Conservation (phyloP, 2,797 vertebrate genomes). For the Sardinella longiceps region DNA sequence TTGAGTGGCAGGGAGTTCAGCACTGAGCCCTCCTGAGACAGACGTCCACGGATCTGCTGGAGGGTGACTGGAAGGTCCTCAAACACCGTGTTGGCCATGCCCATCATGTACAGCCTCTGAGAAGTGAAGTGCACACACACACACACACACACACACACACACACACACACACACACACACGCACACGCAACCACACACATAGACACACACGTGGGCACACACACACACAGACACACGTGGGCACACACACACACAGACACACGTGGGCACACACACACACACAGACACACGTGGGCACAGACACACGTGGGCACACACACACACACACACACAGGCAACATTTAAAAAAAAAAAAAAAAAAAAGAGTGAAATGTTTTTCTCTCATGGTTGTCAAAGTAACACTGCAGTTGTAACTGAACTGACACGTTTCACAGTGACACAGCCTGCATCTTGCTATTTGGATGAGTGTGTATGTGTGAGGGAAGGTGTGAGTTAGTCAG, state of each 20-base stretch:
- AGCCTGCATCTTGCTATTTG: not conserved
- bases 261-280: no score
- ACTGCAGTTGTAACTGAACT: not conserved
- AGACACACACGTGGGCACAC: not conserved
- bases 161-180: conserved; percentile 26
- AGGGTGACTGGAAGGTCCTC: conserved; percentile 94
- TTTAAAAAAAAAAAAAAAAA: no score
- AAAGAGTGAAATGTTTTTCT: no score
- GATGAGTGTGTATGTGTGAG: not conserved
- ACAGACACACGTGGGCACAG: no score
- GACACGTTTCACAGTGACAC: not conserved
- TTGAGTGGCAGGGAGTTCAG: conserved; percentile 87
- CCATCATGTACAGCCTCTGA: conserved; percentile 97
- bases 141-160: conserved; percentile 37
- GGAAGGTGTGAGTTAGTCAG: not conserved
- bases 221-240: not conserved
- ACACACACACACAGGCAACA: not conserved
- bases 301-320: no score
- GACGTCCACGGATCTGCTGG: conserved; percentile 88
- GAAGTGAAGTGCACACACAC: not conserved
- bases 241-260: no score
- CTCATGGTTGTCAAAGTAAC: no score
- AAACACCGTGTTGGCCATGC: conserved; percentile 95
- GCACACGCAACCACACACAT: no score
- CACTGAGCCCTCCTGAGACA: conserved; percentile 94